Percentiles rank a stretch among this genome's conserved stretches.
Conservation (phyloP, 1,140 invertebrate species). For the Stenopsyche tienmushanensis region DNA sequence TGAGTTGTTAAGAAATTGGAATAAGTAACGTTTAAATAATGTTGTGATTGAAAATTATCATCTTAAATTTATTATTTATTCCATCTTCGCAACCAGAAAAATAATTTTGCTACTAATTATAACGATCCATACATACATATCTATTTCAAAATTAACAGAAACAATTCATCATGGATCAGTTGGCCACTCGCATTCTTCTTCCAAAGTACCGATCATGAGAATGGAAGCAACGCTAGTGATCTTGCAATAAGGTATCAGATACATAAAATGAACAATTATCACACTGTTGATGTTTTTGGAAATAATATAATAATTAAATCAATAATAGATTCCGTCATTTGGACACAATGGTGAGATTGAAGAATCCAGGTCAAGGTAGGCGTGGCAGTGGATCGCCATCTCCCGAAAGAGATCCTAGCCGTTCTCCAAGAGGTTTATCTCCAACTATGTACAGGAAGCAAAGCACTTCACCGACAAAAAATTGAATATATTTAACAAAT, state of each 20-base stretch:
- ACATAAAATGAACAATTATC: neutral
- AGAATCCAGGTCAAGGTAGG: slow-evolving; percentile 56
- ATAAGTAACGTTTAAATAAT: too few relatives aligned
- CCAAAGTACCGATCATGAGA: slow-evolving; percentile 71
- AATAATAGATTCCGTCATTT: slow-evolving; percentile 80
- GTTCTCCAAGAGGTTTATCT: slow-evolving; percentile 37
- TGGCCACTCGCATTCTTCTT: slow-evolving; percentile 87
- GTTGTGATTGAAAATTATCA: too few relatives aligned
- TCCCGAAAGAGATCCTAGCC: slow-evolving; percentile 56
- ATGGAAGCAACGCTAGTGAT: slow-evolving; percentile 63
- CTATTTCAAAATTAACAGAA: too few relatives aligned
- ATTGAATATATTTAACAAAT: too few relatives aligned
- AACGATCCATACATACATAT: too few relatives aligned
- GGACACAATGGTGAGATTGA: slow-evolving; percentile 73
- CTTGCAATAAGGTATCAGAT: slow-evolving; percentile 72
- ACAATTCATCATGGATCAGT: slow-evolving; percentile 80
- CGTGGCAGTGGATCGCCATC: slow-evolving; percentile 62
- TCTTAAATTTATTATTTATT: too few relatives aligned
- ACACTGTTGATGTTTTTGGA: too few relatives aligned
- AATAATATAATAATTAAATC: too few relatives aligned
- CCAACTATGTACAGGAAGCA: slow-evolving; percentile 29
- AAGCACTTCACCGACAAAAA: slow-evolving; percentile 28
- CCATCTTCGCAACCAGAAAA: too few relatives aligned
- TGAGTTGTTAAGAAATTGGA: too few relatives aligned
- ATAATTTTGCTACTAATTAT: too few relatives aligned